These are phyloP conservation scores for Hucho hucho DNA, from an alignment of 2,113 vertebrate species.

Conservation along the genomic window DNA sequence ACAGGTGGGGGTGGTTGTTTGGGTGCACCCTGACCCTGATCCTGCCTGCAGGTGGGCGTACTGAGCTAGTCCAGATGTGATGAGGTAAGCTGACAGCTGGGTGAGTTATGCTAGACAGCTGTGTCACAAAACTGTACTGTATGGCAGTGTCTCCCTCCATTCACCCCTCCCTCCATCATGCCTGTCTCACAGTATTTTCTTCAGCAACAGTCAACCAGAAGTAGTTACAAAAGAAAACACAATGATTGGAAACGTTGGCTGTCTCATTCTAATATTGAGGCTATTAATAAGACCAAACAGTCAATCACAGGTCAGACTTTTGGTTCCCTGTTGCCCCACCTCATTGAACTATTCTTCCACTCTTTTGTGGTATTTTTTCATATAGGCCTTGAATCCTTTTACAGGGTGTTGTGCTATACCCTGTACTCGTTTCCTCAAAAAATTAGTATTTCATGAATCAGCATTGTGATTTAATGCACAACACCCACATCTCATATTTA, in stretches of 20 bases:
- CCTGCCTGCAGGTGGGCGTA: not conserved
- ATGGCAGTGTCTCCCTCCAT: not conserved
- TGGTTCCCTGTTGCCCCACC: not conserved
- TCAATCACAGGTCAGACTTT: not conserved
- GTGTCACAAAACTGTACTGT: not conserved
- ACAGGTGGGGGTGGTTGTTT: not conserved
- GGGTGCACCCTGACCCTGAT: not conserved
- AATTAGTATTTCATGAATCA: constrained; percentile 31
- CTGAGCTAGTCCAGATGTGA: not conserved
- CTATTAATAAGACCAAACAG: not conserved
- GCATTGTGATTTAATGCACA: constrained; percentile 14
- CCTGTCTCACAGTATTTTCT: not conserved
- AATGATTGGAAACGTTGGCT: not conserved
- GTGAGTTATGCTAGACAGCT: not conserved
- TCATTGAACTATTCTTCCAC: not conserved
- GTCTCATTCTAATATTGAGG: not conserved
- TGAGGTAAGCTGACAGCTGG: constrained; percentile 2
- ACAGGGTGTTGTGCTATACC: not conserved
- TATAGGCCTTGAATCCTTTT: not conserved
- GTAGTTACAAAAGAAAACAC: not conserved
- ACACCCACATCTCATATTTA: constrained; percentile 41
- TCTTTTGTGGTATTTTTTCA: not conserved
- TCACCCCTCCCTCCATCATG: too few species aligned
- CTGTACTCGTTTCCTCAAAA: not conserved
- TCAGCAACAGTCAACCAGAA: not conserved